Conservation (phyloP, 2,113 vertebrate species). For the Ctenomys sociabilis region DNA sequence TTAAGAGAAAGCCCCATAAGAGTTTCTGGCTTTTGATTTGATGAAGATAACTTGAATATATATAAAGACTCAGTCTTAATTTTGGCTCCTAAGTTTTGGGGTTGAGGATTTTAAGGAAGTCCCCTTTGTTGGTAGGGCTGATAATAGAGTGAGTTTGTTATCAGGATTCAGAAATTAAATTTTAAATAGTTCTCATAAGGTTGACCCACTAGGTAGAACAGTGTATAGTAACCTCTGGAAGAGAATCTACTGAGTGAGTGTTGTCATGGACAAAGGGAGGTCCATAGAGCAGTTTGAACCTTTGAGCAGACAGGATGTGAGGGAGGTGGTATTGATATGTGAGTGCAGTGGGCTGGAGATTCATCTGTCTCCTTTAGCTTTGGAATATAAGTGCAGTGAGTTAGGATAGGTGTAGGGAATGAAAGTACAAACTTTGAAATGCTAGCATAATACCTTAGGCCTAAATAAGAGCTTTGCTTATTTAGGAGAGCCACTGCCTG, state of each 20-base stretch:
- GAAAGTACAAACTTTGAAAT: neutral
- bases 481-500: neutral
- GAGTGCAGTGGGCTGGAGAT: neutral
- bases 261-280: neutral
- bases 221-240: neutral
- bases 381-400: neutral
- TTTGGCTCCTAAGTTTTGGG: neutral
- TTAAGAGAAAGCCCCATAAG: neutral
- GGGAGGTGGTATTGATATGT: neutral
- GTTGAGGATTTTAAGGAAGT: neutral
- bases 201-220: neutral
- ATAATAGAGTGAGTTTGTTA: neutral
- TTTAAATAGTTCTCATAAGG: neutral
- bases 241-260: neutral
- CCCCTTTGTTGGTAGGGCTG: neutral
- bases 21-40: neutral
- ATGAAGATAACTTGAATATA: neutral
- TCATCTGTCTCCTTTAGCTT: neutral
- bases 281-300: neutral
- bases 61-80: neutral
- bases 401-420: neutral
- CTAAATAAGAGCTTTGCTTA: neutral
- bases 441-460: neutral
- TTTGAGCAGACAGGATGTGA: no score
- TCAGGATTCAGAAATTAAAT: neutral